Base-by-base conservation (phyloP, 2,113 vertebrate species). In the Acanthochromis polyacanthus region DNA sequence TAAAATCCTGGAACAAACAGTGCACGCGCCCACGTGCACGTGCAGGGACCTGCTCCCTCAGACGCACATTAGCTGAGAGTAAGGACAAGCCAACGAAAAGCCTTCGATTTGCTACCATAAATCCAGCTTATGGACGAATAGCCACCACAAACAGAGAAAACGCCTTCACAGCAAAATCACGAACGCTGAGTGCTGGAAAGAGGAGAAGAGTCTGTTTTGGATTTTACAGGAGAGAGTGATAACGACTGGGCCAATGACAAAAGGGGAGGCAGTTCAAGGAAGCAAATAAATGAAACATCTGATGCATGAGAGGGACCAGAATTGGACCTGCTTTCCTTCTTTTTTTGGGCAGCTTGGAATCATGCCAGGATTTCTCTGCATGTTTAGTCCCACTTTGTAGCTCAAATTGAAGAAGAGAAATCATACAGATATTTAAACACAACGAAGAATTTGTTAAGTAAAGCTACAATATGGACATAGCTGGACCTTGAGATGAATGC, bases 91-190 rank as follows among this genome's bases (percentile, higher is more conserved):
- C 65, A 71, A 79, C 65, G 80, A 89, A 73, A 81, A 83, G 67
- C 80, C 84, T 80, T 80, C 76, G 81, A 88, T 93, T 91, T 91
- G 75, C 51, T 65, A 45, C 75, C 69, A 71, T 91, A 91, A 89
- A 93, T 87, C 92, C 57, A 83, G 78, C 28, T 91, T 93, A 87
- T 82, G 74, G 83, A 85, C 78, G 28, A 83, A 87, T 79, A 80
- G 77, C 84, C 71, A 66, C 76, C 69, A 72, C 74, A 90, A 88
- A 93, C 71, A 85, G 81, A 76, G 36, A 88, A 91, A 91, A 79
- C 83, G 91, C 85, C 63, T 64, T 63, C 63, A 75, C 91, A 81
- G 85, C 82, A 84, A 83, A 92, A 85, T 75, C 78, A 43, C 62
- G 75, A 82, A 82, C 22, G 71, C 71, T 51, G 56, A 75, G 66